Conservation (phyloP, 2,888 invertebrate genomes). For the Cheilosia grossa region DNA sequence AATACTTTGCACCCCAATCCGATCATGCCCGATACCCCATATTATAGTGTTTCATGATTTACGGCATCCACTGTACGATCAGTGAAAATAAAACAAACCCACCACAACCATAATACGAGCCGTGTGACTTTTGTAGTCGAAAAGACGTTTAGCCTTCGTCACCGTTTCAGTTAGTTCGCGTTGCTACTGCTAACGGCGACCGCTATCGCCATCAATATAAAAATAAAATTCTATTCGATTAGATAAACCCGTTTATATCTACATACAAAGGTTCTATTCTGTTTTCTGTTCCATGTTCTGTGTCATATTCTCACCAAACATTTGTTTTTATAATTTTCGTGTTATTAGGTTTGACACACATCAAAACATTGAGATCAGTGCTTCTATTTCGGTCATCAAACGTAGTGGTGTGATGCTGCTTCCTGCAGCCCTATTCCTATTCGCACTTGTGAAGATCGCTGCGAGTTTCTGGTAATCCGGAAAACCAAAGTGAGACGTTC, state of each 20-base stretch:
- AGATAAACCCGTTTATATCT: conserved; percentile 46
- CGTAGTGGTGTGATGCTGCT: too few species aligned
- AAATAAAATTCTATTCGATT: conserved; percentile 63
- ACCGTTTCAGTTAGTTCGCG: conserved; percentile 71
- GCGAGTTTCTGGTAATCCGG: conserved; percentile 14
- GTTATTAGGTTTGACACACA: background rate
- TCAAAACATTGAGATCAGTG: background rate
- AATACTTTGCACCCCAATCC: background rate
- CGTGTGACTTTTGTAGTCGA: conserved; percentile 39
- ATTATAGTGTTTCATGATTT: conserved; percentile 27
- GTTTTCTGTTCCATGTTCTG: too few species aligned
- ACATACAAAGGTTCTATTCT: conserved; percentile 12
- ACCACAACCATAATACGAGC: conserved; percentile 31
- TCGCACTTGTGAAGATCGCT: background rate
- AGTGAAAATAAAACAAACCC: conserved; percentile 44
- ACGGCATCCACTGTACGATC: conserved; percentile 55
- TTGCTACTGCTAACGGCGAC: conserved; percentile 71
- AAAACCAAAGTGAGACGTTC: conserved; percentile 48
- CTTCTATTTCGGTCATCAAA: background rate
- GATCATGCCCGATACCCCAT: background rate
- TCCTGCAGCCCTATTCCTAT: background rate
- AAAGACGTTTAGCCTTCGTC: conserved; percentile 69
- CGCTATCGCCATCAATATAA: conserved; percentile 56
- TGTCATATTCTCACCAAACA: background rate
- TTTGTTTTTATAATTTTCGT: conserved; percentile 26